These are phyloP conservation scores for Gonocerus acuteangulatus DNA, from an alignment of 2,888 invertebrate species.

Conservation along the genomic window DNA sequence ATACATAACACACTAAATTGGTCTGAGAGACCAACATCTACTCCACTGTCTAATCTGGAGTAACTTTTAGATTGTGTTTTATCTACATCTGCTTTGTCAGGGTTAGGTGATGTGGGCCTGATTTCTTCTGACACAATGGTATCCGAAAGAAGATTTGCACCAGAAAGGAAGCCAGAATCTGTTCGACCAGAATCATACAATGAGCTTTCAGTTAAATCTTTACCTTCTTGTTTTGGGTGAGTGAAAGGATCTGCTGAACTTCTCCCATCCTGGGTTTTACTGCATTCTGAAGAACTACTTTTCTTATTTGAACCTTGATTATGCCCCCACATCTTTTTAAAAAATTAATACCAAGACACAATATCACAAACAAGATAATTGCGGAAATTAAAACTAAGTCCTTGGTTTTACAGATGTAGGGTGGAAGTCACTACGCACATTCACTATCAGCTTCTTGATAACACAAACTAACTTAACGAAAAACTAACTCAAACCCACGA, in stretches of 20 bases:
- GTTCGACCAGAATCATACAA: slow-evolving; percentile 40
- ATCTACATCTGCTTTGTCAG: slow-evolving; percentile 30
- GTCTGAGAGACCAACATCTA: slow-evolving; percentile 54
- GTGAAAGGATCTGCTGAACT: slow-evolving; percentile 9
- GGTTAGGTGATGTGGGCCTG: slow-evolving; percentile 3
- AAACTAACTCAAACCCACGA: background rate
- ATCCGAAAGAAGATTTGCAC: slow-evolving; percentile 43
- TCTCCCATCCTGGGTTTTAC: slow-evolving; percentile 1
- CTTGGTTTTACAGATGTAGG: too few species aligned
- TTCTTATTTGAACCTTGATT: slow-evolving; percentile 11
- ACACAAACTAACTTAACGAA: background rate
- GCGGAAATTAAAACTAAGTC: background rate
- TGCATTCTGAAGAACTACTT: slow-evolving; percentile 5
- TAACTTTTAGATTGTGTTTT: slow-evolving; percentile 32
- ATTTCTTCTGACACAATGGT: slow-evolving; percentile 36
- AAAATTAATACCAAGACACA: background rate
- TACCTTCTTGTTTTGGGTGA: slow-evolving; percentile 1
- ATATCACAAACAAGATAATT: background rate
- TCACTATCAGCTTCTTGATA: background rate
- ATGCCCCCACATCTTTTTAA: slow-evolving; percentile 16
- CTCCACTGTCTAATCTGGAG: slow-evolving; percentile 61
- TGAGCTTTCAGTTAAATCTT: slow-evolving; percentile 27
- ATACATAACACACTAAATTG: slow-evolving; percentile 55
- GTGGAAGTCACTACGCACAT: background rate
- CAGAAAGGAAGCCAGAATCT: slow-evolving; percentile 49